Base-by-base conservation (phyloP, 2,113 vertebrate genomes). In the Macquaria ambigua region DNA sequence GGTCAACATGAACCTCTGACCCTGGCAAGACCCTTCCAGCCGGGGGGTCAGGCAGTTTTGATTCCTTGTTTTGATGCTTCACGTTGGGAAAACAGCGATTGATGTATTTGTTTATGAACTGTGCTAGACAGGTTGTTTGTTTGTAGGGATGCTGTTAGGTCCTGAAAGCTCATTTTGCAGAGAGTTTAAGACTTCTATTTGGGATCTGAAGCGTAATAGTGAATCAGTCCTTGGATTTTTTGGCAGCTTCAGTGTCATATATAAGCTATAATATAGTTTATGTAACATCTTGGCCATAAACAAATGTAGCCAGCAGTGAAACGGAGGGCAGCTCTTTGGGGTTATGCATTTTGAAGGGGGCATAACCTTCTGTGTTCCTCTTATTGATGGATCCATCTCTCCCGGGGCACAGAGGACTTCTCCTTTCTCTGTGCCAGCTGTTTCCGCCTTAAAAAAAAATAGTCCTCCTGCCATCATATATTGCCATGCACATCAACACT, bases 381-480 rank as follows among this genome's bases (percentile, higher is more conserved):
- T 95, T 96, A 88, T 68, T 92, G 87, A 93, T 92, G 87, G 89
- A 87, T 91, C 87, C 92, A 94, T 96, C 77, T 83, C 92, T 91
- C 87, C 81, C 55, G 74, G 83, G 93, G 85, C 71, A 94, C 86
- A 53, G 5, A 46, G 90, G 91, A 96, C 94, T 96, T 96, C 95
- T 96, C 92, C 92, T 95, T 96, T 95, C 92, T 87, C 85, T 70
- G 64, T 88, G 85, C 92, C 94, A 95, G 94, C 92, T 94, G 94
- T 94, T 95, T 95, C 95, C 93, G 93, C 43, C 41, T 74, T 70
- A 23, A 75, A 90, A 87, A 87, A 64, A 81, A 37, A 5, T n/a
- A n/a, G 18, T 63, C 58, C 66, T 76, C 34, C 58, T 39, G 73
- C 43, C 67, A 82, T 81, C 68, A 53, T 71, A 43, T 50, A 61